Conservation (phyloP, 2,797 vertebrate species). For the Anguilla megastoma region DNA sequence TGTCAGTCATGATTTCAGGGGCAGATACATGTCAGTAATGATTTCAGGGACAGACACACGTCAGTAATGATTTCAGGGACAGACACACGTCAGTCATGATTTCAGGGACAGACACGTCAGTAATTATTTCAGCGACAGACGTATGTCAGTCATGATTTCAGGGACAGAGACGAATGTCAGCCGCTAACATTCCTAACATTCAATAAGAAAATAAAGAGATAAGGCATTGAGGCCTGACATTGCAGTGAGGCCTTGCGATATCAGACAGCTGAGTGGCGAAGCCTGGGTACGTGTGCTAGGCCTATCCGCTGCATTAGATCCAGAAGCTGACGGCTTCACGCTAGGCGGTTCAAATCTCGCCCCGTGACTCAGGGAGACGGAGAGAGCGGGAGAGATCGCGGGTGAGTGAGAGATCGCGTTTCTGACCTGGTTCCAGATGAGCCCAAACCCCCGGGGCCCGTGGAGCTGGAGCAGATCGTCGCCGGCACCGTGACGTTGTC, state of each 20-base stretch:
- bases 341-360: not conserved
- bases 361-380: not conserved
- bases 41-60: too few relatives aligned
- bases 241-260: not conserved
- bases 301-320: too few relatives aligned
- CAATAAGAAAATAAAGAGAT: not conserved
- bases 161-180: not conserved
- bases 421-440: slow-evolving; percentile 50
- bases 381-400: not conserved
- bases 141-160: too few relatives aligned
- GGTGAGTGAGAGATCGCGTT: not conserved
- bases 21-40: too few relatives aligned
- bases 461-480: slow-evolving; percentile 64
- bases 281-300: not conserved
- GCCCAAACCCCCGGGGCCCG: slow-evolving; percentile 63
- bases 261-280: not conserved
- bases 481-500: slow-evolving; percentile 62
- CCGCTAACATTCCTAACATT: not conserved
- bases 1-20: too few relatives aligned
- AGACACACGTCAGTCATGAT: too few relatives aligned
- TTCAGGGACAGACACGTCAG: too few relatives aligned
- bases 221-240: too few relatives aligned
- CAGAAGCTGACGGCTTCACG: too few relatives aligned
- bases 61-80: too few relatives aligned
- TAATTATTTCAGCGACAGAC: too few relatives aligned